Base-by-base conservation (phyloP, 1,140 invertebrate genomes). In the Formica exsecta region DNA sequence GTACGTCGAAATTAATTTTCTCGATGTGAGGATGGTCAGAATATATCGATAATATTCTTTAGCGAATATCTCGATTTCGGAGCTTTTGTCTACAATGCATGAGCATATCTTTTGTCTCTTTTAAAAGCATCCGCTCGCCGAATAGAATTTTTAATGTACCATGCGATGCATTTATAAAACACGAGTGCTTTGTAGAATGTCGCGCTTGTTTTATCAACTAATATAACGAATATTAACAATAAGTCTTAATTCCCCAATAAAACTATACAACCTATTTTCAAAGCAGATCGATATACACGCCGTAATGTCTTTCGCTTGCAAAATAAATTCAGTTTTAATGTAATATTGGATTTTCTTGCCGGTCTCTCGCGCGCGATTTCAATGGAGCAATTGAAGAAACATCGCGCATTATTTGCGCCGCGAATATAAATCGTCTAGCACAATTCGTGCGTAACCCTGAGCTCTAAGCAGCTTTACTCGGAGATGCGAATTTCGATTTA, bases 401-500 rank as follows among this genome's bases (percentile, higher is more conserved):
- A 61, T 61, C 25, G 19, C 25, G 38, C 25, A 44, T 51, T 32
- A 29, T 36, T 80, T 41, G 44, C 36, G 22, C 70, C 66, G 54
- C 25, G 22, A 36, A 48, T 36, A 41, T 48, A 41, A 32, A 57
- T 57, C 16, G 48, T 32, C 38, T 11, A n/a, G 48, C 48, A 41
- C 32, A 7, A 2, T 22, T 44, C 54, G n/a, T 41, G 57, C 41
- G 57, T 61, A 59, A 51, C 32, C 70, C 25, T 41, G 38, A 59
- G 9, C n/a, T 73, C 36, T 59, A 73, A 81, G 66, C 38, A 48
- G 54, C n/a, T 51, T 61, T 41, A 74, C 32, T 90, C 70, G 38
- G 68, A 79, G 80, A 79, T 87, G 81, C 75, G 73, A 66, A 90
- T 81, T 88, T 77, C 89, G 86, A 89, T 90, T 87, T 87, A 70